These are phyloP conservation scores for Phylloscopus trochilus DNA, from an alignment of 2,113 vertebrate genomes.

Conservation along the genomic window DNA sequence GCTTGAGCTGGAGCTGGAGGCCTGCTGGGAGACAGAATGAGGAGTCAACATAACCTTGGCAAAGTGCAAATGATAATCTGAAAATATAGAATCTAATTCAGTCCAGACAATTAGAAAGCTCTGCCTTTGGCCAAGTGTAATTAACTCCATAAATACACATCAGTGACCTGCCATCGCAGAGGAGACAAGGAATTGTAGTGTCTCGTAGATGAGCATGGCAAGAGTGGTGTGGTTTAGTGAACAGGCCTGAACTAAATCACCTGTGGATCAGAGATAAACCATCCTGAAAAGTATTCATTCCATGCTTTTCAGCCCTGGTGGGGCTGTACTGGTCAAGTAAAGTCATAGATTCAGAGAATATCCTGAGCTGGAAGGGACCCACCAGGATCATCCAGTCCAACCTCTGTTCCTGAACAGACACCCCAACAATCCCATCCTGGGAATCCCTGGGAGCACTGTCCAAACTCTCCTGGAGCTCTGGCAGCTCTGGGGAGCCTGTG, in stretches of 20 bases:
- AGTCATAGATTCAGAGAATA: neutral
- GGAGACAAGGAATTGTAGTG: neutral
- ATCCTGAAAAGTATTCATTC: neutral
- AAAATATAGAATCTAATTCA: neutral
- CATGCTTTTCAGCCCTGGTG: neutral
- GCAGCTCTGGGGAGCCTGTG: neutral
- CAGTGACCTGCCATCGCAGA: neutral
- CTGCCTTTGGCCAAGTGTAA: neutral
- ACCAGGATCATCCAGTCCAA: rapidly evolving
- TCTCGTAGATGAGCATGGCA: neutral
- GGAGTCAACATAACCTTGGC: neutral
- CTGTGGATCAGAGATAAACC: neutral
- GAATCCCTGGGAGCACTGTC: rapidly evolving
- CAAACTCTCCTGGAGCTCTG: neutral
- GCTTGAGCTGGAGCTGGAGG: neutral
- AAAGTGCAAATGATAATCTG: neutral
- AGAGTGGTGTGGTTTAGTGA: neutral
- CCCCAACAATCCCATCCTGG: neutral
- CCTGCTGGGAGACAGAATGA: neutral
- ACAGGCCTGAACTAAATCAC: neutral
- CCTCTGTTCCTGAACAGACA: neutral
- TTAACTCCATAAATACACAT: neutral
- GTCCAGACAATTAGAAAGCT: neutral
- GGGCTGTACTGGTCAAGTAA: neutral
- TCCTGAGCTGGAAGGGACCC: neutral